These are phyloP conservation scores for Anthopleura sola DNA, from an alignment of 64 coral and sea anemone genomes.

Conservation along the genomic window DNA sequence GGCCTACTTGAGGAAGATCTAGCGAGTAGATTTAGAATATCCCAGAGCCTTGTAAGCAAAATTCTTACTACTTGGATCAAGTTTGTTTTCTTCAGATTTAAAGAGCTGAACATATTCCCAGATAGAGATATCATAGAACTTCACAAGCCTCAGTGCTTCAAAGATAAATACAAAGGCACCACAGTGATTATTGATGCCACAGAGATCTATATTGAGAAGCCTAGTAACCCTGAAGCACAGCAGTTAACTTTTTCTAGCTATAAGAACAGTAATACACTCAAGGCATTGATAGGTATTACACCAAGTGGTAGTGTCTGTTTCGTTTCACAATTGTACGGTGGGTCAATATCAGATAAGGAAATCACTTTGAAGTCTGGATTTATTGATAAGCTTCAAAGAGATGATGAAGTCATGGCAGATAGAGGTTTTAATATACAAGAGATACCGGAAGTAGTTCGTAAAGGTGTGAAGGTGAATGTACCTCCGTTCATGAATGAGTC, in stretches of 20 bases:
- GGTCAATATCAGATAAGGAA: conserved; percentile 40
- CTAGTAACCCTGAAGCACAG: conserved; percentile 46
- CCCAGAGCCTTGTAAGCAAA: not conserved
- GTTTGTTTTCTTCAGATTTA: conserved; percentile 2
- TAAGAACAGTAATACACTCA: conserved; percentile 61
- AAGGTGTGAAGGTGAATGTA: not conserved
- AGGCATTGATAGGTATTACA: conserved; percentile 37
- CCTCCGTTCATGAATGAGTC: conserved; percentile 26
- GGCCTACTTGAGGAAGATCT: not conserved
- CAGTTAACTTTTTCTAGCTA: conserved; percentile 55
- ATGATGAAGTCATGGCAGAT: conserved; percentile 39
- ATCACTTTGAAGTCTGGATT: conserved; percentile 37
- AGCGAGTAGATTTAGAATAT: not conserved
- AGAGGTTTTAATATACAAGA: conserved; percentile 38
- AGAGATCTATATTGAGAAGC: conserved; percentile 25
- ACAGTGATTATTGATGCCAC: conserved; percentile 51
- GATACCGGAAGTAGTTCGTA: not conserved
- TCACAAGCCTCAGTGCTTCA: conserved; percentile 29
- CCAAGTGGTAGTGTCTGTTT: conserved; percentile 44
- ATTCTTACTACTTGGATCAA: not conserved
- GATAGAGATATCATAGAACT: conserved; percentile 12
- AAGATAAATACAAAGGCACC: conserved; percentile 35
- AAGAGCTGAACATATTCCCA: conserved; percentile 23
- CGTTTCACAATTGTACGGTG: conserved; percentile 36
- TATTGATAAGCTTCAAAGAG: conserved; percentile 38